phyloP scores from a whole-genome alignment of 2,888 invertebrate genomes.

The Yponomeuta sedellus region DNA sequence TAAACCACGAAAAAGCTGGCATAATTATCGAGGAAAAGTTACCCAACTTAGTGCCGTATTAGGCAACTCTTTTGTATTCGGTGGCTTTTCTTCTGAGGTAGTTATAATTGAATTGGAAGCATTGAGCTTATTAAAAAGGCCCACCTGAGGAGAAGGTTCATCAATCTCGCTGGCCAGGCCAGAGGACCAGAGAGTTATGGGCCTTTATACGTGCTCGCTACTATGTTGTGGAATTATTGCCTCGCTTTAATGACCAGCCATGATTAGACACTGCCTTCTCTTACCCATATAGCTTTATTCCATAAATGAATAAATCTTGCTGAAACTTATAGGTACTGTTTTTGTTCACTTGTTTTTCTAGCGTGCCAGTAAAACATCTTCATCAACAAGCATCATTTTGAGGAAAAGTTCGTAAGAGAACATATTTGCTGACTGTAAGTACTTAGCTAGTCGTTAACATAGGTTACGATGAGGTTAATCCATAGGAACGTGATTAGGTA shows the following conservation, averaged over 20 bases:
- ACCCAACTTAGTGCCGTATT: not conserved
- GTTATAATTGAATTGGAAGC: constrained; percentile 23
- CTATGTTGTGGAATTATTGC: constrained; percentile 71
- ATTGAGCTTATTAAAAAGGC: constrained; percentile 61
- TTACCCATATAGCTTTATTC: constrained; percentile 55
- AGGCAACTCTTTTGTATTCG: not conserved
- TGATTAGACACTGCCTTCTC: constrained; percentile 67
- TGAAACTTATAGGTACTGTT: constrained; percentile 21
- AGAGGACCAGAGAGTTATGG: constrained; percentile 69
- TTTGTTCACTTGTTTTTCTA: not conserved
- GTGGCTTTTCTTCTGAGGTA: not conserved
- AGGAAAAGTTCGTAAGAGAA: not conserved
- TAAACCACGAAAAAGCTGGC: not conserved
- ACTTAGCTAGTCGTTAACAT: not conserved
- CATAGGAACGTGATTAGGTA: too few species aligned
- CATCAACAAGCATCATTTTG: not conserved
- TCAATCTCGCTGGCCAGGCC: constrained; percentile 63
- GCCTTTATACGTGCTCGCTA: constrained; percentile 60
- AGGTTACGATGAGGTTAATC: too few species aligned
- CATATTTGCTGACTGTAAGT: not conserved
- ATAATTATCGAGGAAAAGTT: not conserved
- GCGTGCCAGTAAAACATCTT: not conserved
- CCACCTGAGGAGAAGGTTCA: constrained; percentile 68
- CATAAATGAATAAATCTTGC: constrained; percentile 66
- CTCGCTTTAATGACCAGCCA: constrained; percentile 63